Conservation (phyloP, 1,140 invertebrate species). For the Rhyzopertha dominica region DNA sequence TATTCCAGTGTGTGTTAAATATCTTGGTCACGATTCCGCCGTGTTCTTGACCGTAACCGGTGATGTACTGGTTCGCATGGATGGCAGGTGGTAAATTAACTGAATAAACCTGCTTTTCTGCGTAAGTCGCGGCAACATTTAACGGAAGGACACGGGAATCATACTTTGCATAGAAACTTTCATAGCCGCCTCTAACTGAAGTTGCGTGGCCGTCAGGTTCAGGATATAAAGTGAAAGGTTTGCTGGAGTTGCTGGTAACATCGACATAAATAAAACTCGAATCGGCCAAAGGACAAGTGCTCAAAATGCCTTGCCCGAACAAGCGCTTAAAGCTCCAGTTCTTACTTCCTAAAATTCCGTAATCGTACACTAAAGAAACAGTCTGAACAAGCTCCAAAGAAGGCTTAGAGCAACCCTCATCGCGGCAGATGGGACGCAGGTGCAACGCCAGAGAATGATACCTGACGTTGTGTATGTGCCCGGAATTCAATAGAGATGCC, state of each 20-base stretch:
- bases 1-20: slow-evolving; percentile 68
- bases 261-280: slow-evolving; percentile 80
- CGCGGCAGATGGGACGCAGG: slow-evolving; percentile 71
- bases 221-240: slow-evolving; percentile 55
- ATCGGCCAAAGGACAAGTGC: slow-evolving; percentile 72
- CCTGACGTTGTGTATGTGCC: slow-evolving; percentile 85
- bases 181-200: slow-evolving; percentile 63
- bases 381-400: slow-evolving; percentile 77
- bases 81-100: slow-evolving; percentile 62
- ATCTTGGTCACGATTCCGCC: slow-evolving; percentile 81
- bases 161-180: slow-evolving; percentile 62
- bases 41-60: slow-evolving; percentile 80
- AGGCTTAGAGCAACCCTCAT: slow-evolving; percentile 57
- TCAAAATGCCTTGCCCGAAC: slow-evolving; percentile 76
- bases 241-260: slow-evolving; percentile 58
- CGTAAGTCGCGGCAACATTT: slow-evolving; percentile 61
- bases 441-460: slow-evolving; percentile 89
- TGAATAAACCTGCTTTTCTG: slow-evolving; percentile 44
- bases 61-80: slow-evolving; percentile 74
- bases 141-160: slow-evolving; percentile 59
- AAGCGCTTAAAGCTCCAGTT: slow-evolving; percentile 84
- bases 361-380: slow-evolving; percentile 81
- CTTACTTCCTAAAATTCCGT: slow-evolving; percentile 54
- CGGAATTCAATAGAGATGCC: slow-evolving; percentile 82
- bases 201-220: slow-evolving; percentile 51